Percentiles rank a stretch among this genome's conserved stretches.
phyloP scores from a whole-genome alignment of 1,140 invertebrate species.

The Elymnias hypermnestra region DNA sequence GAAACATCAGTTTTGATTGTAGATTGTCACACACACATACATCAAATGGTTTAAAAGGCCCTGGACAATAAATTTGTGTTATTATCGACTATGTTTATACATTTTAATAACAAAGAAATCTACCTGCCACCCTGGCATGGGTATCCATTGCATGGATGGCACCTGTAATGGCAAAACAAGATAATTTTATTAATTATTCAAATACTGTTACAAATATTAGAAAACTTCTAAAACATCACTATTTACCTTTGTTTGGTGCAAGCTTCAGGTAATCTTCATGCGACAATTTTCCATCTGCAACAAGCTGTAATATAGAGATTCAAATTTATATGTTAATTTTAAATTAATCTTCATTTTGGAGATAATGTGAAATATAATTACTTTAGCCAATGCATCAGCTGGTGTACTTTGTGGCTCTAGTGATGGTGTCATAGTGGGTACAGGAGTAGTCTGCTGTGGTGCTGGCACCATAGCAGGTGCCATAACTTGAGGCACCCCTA shows the following conservation, averaged over 20 bases:
- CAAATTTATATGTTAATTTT: slow-evolving; percentile 3
- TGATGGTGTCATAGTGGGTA: neutral
- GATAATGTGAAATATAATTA: slow-evolving; percentile 37
- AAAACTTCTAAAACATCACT: neutral
- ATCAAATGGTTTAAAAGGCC: too few species aligned
- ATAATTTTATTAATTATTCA: neutral
- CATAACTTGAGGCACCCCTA: slow-evolving; percentile 7
- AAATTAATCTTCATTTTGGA: slow-evolving; percentile 1
- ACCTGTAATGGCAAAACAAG: slow-evolving; percentile 39
- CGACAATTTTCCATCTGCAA: slow-evolving; percentile 62
- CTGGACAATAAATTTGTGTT: too few species aligned
- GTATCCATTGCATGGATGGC: slow-evolving; percentile 26
- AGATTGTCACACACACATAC: too few species aligned
- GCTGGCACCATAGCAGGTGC: slow-evolving; percentile 29
- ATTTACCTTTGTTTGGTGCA: slow-evolving; percentile 59
- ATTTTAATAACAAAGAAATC: slow-evolving; percentile 25
- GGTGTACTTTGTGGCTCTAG: slow-evolving; percentile 18
- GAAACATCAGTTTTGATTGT: too few species aligned
- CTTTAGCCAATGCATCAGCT: slow-evolving; percentile 61
- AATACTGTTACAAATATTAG: too few species aligned
- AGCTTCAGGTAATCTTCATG: slow-evolving; percentile 66
- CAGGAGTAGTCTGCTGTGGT: slow-evolving; percentile 15
- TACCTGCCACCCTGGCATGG: slow-evolving; percentile 41
- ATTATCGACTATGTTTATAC: too few species aligned
- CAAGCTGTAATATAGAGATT: slow-evolving; percentile 56